Conservation (phyloP, 2,888 invertebrate genomes). For the Cheilosia soror region DNA sequence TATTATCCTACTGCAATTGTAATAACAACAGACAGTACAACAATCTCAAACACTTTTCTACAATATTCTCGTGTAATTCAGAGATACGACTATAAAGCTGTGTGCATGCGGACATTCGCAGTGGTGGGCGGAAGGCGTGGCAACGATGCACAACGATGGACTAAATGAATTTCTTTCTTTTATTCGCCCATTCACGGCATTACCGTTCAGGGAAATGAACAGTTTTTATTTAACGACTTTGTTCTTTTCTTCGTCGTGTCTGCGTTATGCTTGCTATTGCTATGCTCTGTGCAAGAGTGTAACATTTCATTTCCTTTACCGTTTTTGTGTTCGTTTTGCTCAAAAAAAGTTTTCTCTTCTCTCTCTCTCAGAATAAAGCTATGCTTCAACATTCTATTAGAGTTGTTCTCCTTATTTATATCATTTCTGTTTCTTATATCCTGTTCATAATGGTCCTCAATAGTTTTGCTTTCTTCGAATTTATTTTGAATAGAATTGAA, state of each 20-base stretch:
- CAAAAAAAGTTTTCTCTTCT: conserved; percentile 24
- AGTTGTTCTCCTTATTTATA: conserved; percentile 60
- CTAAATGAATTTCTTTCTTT: conserved; percentile 71
- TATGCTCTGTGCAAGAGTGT: conserved; percentile 32
- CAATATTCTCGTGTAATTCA: conserved; percentile 68
- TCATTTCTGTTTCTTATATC: conserved; percentile 65
- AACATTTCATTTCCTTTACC: conserved; percentile 58
- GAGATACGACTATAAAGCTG: conserved; percentile 19
- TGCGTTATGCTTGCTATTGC: conserved; percentile 21
- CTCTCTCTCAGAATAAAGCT: conserved; percentile 24
- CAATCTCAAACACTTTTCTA: conserved; percentile 70
- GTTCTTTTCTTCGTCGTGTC: conserved; percentile 12
- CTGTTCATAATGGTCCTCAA: conserved; percentile 60
- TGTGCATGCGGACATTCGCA: conserved; percentile 4
- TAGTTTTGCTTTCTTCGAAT: conserved; percentile 24
- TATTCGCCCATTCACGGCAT: conserved; percentile 47
- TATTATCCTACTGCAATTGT: conserved; percentile 73
- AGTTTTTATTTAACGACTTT: conserved; percentile 58
- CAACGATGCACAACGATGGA: conserved; percentile 42
- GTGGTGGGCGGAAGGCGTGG: conserved; percentile 9
- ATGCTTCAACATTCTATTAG: conserved; percentile 64
- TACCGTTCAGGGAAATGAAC: conserved; percentile 71
- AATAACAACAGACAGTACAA: conserved; percentile 71
- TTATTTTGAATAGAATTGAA: conserved; percentile 43
- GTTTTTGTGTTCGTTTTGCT: conserved; percentile 2